Base-by-base conservation (phyloP, 2,113 vertebrate species). In the Apodemus sylvaticus region DNA sequence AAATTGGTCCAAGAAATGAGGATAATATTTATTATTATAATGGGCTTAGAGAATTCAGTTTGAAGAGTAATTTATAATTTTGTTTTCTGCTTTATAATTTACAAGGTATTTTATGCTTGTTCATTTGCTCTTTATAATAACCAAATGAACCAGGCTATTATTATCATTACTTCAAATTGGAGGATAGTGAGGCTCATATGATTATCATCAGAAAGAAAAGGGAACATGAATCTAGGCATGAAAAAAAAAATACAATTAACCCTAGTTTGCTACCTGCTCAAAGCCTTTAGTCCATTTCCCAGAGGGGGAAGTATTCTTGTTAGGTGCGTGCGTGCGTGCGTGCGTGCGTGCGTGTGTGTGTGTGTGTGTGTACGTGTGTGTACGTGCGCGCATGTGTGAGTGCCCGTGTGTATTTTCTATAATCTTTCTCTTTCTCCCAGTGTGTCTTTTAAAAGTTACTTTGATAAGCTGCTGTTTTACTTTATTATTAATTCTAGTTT, bases 51-150 rank as follows among this genome's bases (percentile, higher is more conserved):
- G 71, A 91, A 96, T 95, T 94, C 42, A 70, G n/a, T 76, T 78
- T 93, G 53, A 95, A 85, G 48, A 90, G 31, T 97, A 92, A 86
- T 91, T 95, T 96, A 89, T 96, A 93, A 95, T 95, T 96, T 94
- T 68, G 68, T 96, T 6, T 95, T 53, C 53, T 91, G 55, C 79
- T 95, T 95, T 97, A 73, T 96, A 94, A 92, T 94, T 92, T 94
- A 92, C 22, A 85, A 88, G 93, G 60, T 24, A 68, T 73, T 96
- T 88, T 91, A 88, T 95, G 42, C 5, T 91, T 10, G 76, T 74
- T 91, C 36, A 85, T 97, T 97, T 96, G 93, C 93, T 94, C 73
- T 90, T 93, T 31, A 82, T 26, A 95, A 51, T 93, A 96, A 81
- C 79, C 51, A 90, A 24, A 85, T 66, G 22, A 92, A 58, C 7